phyloP scores from a whole-genome alignment of 2,888 invertebrate genomes.

The Drosophila monieri region DNA sequence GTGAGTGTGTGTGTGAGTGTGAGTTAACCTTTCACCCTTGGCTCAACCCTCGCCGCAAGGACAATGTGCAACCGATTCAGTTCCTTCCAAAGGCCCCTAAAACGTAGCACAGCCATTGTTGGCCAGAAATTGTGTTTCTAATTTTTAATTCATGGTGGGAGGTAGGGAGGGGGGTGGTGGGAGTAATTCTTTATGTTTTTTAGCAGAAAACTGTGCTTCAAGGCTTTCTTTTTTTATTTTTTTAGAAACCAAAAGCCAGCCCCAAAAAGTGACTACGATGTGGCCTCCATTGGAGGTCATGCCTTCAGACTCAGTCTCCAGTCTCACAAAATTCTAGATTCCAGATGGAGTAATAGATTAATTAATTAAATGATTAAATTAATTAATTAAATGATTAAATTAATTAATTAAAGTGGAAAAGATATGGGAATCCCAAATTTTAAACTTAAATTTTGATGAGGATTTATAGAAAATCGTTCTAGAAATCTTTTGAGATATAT shows the following conservation, averaged over 20 bases:
- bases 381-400: too few species aligned
- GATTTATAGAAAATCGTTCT: not conserved
- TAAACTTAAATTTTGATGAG: too few species aligned
- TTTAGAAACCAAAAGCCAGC: not conserved
- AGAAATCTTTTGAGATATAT: too few species aligned
- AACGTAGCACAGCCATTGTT: conserved; percentile 3
- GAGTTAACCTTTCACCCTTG: conserved; percentile 62
- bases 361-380: too few species aligned
- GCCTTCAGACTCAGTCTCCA: too few species aligned
- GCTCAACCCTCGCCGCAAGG: conserved; percentile 31
- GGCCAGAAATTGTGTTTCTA: not conserved
- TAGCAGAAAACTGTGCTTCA: not conserved
- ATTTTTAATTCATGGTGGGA: not conserved
- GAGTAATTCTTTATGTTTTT: not conserved
- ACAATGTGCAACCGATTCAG: conserved; percentile 61
- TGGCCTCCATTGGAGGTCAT: not conserved
- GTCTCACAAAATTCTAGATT: too few species aligned
- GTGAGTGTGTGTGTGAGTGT: not conserved
- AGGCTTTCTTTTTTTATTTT: not conserved
- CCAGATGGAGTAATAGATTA: too few species aligned
- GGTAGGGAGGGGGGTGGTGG: too few species aligned
- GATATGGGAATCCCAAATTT: too few species aligned
- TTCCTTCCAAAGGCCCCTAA: conserved; percentile 59
- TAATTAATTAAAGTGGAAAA: too few species aligned
- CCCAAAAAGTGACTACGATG: not conserved